Evolutionary conservation across 2,797 vertebrate genomes (phyloP), one percentile per base, ranked within the genome.

Genomic region (Chiroxiphia lanceolata): DNA sequence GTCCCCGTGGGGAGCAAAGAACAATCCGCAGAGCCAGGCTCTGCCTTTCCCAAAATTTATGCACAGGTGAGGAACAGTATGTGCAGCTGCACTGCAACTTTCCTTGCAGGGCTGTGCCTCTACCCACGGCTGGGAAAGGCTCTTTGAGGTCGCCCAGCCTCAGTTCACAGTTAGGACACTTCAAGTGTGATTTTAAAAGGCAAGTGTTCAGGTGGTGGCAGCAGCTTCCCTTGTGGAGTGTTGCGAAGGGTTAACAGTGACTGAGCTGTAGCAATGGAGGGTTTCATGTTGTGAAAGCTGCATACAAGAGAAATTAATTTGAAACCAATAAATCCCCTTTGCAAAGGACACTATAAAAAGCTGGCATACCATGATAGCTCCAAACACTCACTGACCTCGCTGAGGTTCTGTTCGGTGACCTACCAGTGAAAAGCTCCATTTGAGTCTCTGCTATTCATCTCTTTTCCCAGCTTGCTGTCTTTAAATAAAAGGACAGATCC

Each of bases 331-430:
- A 94, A 92, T 72, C 36, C 22, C 12, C 77, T 88, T 90, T 79
- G 90, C 74, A 90, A 60, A 89, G 77, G 63, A 23, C 47, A 10
- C 9, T 21, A 27, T 87, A 79, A 76, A 86, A 92, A 84, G 83
- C 77, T 93, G 57, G 59, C 85, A 68, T 63, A 31, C 64, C 84
- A 71, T 3, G 7, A 40, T 3, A 60, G 67, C 34, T 93, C 14
- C 71, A 78, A 81, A 44, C 53, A 10, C 60, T 72, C 33, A 1
- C 53, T 88, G 87, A 75, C 82, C 87, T 90, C 3, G 19, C 81
- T 21, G 80, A 76, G 51, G 47, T 87, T 96, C 91, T 94, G 94
- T 44, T 27, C n/a, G 59, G 90, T 92, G 94, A 93, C 92, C 94
- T 92, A 48, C 70, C 42, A 93, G 79, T 70, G 87, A 83, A 96